Conservation (phyloP, 2,113 vertebrate species). For the Sapajus apella region DNA sequence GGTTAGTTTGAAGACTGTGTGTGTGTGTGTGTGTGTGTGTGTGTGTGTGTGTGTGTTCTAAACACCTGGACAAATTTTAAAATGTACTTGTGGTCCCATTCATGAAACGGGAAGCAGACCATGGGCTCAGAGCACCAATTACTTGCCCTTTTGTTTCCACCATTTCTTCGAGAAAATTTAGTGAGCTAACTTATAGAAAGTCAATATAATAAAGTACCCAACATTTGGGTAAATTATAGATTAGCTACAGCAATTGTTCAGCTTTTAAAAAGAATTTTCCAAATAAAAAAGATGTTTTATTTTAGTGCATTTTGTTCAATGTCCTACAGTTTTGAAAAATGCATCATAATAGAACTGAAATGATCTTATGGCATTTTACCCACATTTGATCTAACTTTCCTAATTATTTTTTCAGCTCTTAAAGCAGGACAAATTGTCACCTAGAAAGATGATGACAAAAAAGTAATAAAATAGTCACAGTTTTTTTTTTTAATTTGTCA, state of each 20-base stretch:
- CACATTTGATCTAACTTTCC: slow-evolving; percentile 60
- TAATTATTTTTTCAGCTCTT: slow-evolving; percentile 50
- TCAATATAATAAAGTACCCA: slow-evolving; percentile 49
- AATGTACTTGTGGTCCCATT: not conserved
- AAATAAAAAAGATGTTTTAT: not conserved
- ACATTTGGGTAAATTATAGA: slow-evolving; percentile 57
- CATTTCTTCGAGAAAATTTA: slow-evolving; percentile 61
- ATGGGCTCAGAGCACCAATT: slow-evolving; percentile 49
- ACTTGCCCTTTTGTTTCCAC: slow-evolving; percentile 46
- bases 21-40: not conserved
- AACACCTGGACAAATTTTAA: slow-evolving; percentile 42
- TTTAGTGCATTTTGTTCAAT: slow-evolving; percentile 65
- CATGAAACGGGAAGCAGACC: not conserved
- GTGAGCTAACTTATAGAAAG: slow-evolving; percentile 47
- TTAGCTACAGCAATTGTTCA: slow-evolving; percentile 55
- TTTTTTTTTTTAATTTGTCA: slow-evolving; percentile 35
- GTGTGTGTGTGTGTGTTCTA: not conserved
- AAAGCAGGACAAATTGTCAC: slow-evolving; percentile 64
- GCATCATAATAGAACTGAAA: slow-evolving; percentile 60
- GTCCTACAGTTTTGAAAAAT: slow-evolving; percentile 59
- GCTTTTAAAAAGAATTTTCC: slow-evolving; percentile 67
- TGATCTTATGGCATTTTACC: slow-evolving; percentile 51
- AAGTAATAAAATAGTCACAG: slow-evolving; percentile 58
- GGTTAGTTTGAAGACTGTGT: not conserved
- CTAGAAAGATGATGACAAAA: slow-evolving; percentile 54